A percentile compares a stretch with the other conserved stretches of the same genome.
These are phyloP conservation scores for Lithobates sylvaticus DNA, from an alignment of 2,797 vertebrate genomes.

Conservation along the genomic window DNA sequence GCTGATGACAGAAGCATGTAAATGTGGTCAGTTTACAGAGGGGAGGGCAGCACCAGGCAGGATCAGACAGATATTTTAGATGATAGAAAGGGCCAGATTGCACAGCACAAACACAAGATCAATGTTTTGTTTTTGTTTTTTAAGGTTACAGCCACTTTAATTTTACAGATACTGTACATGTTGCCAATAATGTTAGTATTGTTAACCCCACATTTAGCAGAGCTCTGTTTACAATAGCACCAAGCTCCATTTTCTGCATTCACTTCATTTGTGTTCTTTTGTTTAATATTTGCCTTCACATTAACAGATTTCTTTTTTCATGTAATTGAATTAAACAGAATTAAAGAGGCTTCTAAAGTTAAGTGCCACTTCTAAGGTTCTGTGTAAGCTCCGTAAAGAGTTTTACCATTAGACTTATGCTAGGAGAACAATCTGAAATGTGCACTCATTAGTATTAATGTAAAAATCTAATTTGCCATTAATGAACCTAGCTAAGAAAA, in stretches of 20 bases:
- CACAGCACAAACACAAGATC: too few relatives aligned
- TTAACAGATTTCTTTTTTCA: constrained; percentile 6
- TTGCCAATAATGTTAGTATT: too few relatives aligned
- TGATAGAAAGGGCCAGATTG: too few relatives aligned
- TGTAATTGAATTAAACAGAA: constrained; percentile 13
- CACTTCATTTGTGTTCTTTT: background rate
- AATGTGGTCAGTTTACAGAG: too few relatives aligned
- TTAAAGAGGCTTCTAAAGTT: constrained; percentile 41
- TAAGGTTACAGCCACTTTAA: too few relatives aligned
- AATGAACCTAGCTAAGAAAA: background rate
- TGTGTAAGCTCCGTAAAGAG: constrained; percentile 13
- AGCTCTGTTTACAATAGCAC: too few relatives aligned
- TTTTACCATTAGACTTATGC: constrained; percentile 8
- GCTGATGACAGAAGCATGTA: too few relatives aligned
- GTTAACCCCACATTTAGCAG: too few relatives aligned
- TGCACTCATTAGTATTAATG: constrained; percentile 17
- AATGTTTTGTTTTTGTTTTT: too few relatives aligned
- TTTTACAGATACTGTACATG: too few relatives aligned
- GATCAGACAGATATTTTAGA: too few relatives aligned
- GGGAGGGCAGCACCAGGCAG: too few relatives aligned
- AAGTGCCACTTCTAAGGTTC: constrained; percentile 37
- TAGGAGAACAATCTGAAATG: background rate
- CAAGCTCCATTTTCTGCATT: background rate
- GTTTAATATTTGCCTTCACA: constrained; percentile 1
- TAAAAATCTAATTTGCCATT: constrained; percentile 2